Evolutionary conservation across 2,888 invertebrate genomes (phyloP).

Genomic region (Ectemnius cavifrons): DNA sequence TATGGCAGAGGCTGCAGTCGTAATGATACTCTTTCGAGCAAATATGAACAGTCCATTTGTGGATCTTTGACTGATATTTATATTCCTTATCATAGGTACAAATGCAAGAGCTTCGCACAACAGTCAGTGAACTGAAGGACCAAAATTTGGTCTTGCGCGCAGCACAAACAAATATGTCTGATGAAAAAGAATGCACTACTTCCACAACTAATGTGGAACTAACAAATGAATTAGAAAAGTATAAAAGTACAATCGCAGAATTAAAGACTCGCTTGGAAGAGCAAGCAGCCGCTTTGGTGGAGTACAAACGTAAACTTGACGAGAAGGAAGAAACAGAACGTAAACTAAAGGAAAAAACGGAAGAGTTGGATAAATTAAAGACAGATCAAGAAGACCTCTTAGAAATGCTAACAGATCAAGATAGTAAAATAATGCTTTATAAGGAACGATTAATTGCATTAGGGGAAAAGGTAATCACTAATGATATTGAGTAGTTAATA

Average conservation of each 20-base stretch:
- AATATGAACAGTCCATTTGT: not conserved
- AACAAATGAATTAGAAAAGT: constrained; percentile 64
- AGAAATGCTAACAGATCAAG: constrained; percentile 94
- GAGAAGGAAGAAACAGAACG: constrained; percentile 67
- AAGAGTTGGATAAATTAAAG: constrained; percentile 83
- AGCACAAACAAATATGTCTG: constrained; percentile 69
- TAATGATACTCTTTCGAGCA: not conserved
- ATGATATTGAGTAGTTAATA: not conserved
- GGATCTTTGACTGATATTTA: not conserved
- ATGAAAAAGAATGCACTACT: constrained; percentile 49
- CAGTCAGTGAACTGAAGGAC: constrained; percentile 88
- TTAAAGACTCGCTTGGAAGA: constrained; percentile 69
- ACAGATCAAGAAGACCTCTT: constrained; percentile 97
- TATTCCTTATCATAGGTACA: constrained; percentile 68
- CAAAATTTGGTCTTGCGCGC: constrained; percentile 93
- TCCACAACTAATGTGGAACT: constrained; percentile 48
- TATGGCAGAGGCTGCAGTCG: constrained; percentile 48
- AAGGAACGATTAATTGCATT: constrained; percentile 81
- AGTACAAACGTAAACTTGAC: constrained; percentile 71
- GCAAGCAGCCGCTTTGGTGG: constrained; percentile 66
- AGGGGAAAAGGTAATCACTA: constrained; percentile 79
- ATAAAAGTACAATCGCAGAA: constrained; percentile 62
- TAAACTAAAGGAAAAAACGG: constrained; percentile 72
- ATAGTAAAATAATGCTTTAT: constrained; percentile 83
- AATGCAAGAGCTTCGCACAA: constrained; percentile 84